A percentile compares a stretch with the other conserved stretches of the same genome.
Conservation (phyloP, 2,113 vertebrate genomes). For the Brienomyrus brachyistius region DNA sequence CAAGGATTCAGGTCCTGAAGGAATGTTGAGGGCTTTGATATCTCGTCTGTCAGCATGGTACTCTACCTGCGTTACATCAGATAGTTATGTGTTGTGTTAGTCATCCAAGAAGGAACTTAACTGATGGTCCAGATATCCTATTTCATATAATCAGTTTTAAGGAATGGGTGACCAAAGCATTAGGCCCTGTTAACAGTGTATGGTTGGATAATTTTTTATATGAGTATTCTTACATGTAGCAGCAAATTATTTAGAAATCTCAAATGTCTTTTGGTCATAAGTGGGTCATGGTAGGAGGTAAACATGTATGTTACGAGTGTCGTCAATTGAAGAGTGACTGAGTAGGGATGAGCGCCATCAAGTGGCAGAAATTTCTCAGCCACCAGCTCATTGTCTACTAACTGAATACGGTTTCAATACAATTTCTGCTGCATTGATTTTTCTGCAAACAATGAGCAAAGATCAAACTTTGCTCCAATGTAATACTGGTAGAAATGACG, state of each 20-base stretch:
- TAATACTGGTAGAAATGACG: not conserved
- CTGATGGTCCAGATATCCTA: not conserved
- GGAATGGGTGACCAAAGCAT: not conserved
- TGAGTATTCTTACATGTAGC: not conserved
- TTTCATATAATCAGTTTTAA: not conserved
- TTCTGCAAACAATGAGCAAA: not conserved
- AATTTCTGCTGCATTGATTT: not conserved
- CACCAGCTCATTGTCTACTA: not conserved
- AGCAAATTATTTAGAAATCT: not conserved
- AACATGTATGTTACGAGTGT: not conserved
- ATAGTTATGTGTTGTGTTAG: not conserved
- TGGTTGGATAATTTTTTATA: not conserved
- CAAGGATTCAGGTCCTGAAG: not conserved
- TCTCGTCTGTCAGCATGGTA: not conserved
- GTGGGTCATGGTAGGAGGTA: not conserved
- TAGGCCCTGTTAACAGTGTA: not conserved
- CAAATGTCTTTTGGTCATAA: not conserved
- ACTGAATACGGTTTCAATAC: not conserved
- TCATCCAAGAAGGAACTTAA: not conserved
- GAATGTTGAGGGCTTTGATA: not conserved
- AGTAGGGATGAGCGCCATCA: not conserved
- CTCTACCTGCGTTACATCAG: not conserved
- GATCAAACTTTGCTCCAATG: not conserved
- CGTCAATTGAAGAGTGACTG: not conserved
- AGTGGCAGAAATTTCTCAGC: not conserved